phyloP scores from a whole-genome alignment of 2,797 vertebrate genomes.

The Botia almorhae region DNA sequence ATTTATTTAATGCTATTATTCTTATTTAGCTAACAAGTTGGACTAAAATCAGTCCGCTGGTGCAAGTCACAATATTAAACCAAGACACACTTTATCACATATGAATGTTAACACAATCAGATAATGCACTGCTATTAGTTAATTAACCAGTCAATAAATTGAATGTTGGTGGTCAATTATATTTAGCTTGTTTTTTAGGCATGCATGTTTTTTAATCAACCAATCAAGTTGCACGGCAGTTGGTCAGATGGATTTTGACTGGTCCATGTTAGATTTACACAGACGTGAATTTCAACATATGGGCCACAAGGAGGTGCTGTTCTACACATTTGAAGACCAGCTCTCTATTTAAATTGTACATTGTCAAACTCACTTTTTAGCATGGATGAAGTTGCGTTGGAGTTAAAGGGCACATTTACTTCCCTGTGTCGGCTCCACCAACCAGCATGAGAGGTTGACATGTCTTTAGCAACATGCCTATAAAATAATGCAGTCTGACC shows the following conservation, averaged over 20 bases:
- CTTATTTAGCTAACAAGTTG: no score
- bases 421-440: constrained; percentile 81
- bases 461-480: constrained; percentile 79
- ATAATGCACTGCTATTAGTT: no score
- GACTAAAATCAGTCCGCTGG: no score
- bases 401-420: constrained; percentile 83
- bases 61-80: no score
- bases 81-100: no score
- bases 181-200: neutral
- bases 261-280: neutral
- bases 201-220: neutral
- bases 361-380: constrained; percentile 78
- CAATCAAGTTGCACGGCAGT: neutral
- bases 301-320: constrained; percentile 47
- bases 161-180: neutral
- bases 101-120: no score
- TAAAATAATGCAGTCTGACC: constrained; percentile 77
- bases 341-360: neutral
- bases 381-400: constrained; percentile 77
- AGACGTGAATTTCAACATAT: neutral
- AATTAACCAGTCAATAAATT: no score
- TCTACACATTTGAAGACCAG: constrained; percentile 5
- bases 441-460: constrained; percentile 82
- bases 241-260: neutral
- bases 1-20: no score